Conservation (phyloP, 1,140 invertebrate genomes). For the Drosophila bocqueti region DNA sequence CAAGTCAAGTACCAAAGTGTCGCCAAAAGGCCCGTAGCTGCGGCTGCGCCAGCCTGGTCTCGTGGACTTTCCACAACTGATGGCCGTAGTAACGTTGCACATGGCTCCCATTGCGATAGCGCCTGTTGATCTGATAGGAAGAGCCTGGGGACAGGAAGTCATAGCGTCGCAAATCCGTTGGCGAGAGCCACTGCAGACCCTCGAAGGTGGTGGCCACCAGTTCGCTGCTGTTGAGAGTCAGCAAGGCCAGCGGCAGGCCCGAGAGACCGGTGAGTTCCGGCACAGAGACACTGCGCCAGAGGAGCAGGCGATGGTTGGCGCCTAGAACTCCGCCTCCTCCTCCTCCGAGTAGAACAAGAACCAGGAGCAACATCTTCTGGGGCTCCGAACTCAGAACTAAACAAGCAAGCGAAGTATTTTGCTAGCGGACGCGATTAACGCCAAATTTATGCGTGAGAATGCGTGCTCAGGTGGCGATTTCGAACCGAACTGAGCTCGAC, state of each 20-base stretch:
- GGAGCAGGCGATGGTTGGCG: conserved; percentile 2
- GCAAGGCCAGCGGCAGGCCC: conserved; percentile 44
- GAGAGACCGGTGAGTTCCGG: conserved; percentile 37
- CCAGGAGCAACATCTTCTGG: conserved; percentile 27
- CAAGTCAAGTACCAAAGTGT: conserved; percentile 60
- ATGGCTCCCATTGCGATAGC: conserved; percentile 62
- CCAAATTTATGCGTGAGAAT: conserved; percentile 69
- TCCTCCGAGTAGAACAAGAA: conserved; percentile 2
- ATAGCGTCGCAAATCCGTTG: conserved; percentile 67
- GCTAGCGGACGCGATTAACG: conserved; percentile 48
- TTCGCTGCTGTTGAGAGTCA: conserved; percentile 64
- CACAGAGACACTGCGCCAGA: conserved; percentile 68
- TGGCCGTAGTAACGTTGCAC: conserved; percentile 69
- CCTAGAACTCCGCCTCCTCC: neutral
- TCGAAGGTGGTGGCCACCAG: conserved; percentile 74
- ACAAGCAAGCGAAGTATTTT: neutral
- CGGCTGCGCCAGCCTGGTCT: conserved; percentile 53
- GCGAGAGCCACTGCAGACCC: conserved; percentile 74
- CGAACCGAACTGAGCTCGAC: conserved; percentile 4
- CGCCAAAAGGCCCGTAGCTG: conserved; percentile 55
- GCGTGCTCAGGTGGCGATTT: conserved; percentile 30
- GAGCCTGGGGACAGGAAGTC: conserved; percentile 72
- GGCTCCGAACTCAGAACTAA: neutral
- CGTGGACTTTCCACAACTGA: conserved; percentile 80
- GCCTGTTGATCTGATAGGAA: conserved; percentile 77